Conservation (phyloP, 2,113 vertebrate species). For the Scomber colias region DNA sequence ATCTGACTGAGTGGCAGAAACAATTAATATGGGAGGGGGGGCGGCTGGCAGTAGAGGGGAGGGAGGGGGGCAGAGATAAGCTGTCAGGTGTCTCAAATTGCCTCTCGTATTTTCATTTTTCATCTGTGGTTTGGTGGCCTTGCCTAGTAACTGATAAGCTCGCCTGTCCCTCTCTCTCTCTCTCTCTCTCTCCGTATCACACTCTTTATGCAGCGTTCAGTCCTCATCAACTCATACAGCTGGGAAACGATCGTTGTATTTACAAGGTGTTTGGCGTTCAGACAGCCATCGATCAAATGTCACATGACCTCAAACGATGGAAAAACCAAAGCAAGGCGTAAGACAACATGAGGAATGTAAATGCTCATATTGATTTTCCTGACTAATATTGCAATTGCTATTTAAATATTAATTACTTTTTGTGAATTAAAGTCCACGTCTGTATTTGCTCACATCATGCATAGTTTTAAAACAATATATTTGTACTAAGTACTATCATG, state of each 20-base stretch:
- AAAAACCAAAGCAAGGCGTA: too few species aligned
- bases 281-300: too few species aligned
- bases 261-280: background rate
- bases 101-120: slow-evolving; percentile 54
- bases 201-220: background rate
- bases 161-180: background rate
- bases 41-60: background rate
- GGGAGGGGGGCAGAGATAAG: slow-evolving; percentile 14
- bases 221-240: slow-evolving; percentile 6
- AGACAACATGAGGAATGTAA: too few species aligned
- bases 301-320: too few species aligned
- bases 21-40: slow-evolving; percentile 62
- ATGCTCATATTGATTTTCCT: too few species aligned
- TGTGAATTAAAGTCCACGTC: too few species aligned
- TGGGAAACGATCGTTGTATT: slow-evolving; percentile 18
- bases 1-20: slow-evolving; percentile 72
- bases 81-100: slow-evolving; percentile 45
- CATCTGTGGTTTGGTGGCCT: slow-evolving; percentile 31
- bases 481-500: too few species aligned
- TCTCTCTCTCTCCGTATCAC: slow-evolving; percentile 8
- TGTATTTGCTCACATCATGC: too few species aligned
- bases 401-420: too few species aligned
- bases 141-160: slow-evolving; percentile 28
- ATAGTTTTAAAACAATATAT: too few species aligned
- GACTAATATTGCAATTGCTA: too few species aligned